Evolutionary conservation across 2,113 vertebrate species (phyloP), one percentile per base, ranked within the genome.

Genomic region (Stomatorhinus ivindoensis): DNA sequence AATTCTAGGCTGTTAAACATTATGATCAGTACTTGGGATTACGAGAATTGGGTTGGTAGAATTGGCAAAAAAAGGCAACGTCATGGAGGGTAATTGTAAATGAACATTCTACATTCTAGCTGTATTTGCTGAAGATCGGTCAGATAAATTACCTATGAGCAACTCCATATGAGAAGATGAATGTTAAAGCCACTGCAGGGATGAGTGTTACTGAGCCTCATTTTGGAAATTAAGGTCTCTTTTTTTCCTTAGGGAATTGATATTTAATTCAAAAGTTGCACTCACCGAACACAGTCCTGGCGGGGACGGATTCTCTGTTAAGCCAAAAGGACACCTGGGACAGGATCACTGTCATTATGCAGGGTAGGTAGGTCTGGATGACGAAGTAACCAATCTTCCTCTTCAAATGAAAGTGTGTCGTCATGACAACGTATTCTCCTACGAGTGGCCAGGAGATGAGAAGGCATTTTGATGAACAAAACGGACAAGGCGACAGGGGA

Each of bases 341-440:
- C 87, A 95, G 92, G 90, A 93, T 93, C 51, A 94, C 91, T 84
- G 90, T 94, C 91, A 94, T 94, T 93, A 94, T 93, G 92, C 92
- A 92, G 89, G 92, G 92, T 91, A 91, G 90, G 53, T 93, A 93
- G 91, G 91, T 94, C 90, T 95, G 91, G 93, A 93, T 93, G 90
- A 95, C 90, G 90, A 91, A 94, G 89, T 93, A 94, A 89, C 92
- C 93, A 93, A 90, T 94, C 94, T 95, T 94, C 89, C 96, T 96
- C 95, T 96, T 96, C 92, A 97, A 94, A 91, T 96, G 95, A 94
- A 97, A 97, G 92, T 97, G 94, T 91, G 96, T 96, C 87, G 96
- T 96, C 96, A 97, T 97, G 91, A 95, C 96, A 92, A 95, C 92
- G n/a, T 97, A 97, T 95, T 97, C 96, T 95, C 96, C 96, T 97